Evolutionary conservation across 2,113 vertebrate species (phyloP).

Genomic region (Rhinoptilus africanus): DNA sequence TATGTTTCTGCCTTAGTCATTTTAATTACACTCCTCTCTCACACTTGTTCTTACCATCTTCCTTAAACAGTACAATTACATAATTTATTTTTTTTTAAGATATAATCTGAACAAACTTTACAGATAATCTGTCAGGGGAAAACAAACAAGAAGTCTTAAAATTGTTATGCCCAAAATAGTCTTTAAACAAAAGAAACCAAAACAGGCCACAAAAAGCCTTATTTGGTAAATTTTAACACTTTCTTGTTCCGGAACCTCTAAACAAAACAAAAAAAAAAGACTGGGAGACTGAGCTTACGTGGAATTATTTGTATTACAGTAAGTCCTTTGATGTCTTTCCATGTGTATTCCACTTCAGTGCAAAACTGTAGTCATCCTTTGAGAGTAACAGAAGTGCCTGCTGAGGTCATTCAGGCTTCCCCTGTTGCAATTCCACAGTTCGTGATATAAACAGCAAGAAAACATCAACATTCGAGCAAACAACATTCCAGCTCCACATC

Average conservation of each 20-base stretch:
- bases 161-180: background rate
- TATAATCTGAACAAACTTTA: background rate
- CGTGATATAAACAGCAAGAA: background rate
- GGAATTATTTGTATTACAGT: background rate
- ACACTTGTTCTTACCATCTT: background rate
- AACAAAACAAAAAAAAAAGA: background rate
- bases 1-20: background rate
- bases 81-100: background rate
- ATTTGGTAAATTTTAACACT: background rate
- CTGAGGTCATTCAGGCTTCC: background rate
- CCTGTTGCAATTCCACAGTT: background rate
- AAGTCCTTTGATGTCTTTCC: background rate
- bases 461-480: no score
- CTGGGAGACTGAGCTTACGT: background rate
- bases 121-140: background rate
- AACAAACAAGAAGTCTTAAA: background rate
- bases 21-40: background rate
- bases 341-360: background rate
- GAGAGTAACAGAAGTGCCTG: no score
- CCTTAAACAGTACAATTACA: background rate
- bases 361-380: no score
- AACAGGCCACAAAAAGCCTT: background rate
- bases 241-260: background rate
- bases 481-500: fast-evolving
- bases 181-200: background rate